Evolutionary conservation across 2,797 vertebrate species (phyloP), one percentile per base, ranked within the genome.

Genomic region (Arrhamphus sclerolepis): DNA sequence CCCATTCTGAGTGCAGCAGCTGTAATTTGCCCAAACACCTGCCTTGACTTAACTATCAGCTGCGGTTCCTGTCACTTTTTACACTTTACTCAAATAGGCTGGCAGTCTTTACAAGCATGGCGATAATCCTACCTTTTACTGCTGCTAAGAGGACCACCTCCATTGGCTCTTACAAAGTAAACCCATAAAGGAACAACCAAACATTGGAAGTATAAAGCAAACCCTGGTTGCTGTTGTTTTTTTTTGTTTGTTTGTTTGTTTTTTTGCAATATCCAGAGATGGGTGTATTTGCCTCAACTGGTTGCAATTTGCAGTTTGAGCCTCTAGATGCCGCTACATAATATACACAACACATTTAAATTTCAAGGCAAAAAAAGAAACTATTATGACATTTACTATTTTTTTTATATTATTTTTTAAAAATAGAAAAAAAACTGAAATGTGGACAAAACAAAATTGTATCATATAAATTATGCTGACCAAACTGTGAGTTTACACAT

Each of bases 41-140:
- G 91, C 84, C 82, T 79, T 82, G 84, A 84, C 83, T 84, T 82
- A 81, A 84, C 74, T 81, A 79, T 87, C 75, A 78, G 84, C 84
- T 81, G 83, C 75, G 81, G 74, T 71, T 82, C 78, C 82, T 87
- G 87, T 87, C 85, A 65, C 77, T 80, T 87, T 89, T 87, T 83
- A 85, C 78, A 86, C 84, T 84, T 90, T 65, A 67, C 76, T 68
- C 73, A 88, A 90, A 83, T 81, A 78, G 79, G 83, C 84, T 82
- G 70, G 68, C 71, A 71, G 81, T 71, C 86, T 92, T 92, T 91
- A 91, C 90, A 91, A 91, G 87, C 80, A 31, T 58, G 77, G 89
- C 13, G 88, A 91, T 92, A 92, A 92, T 92, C 90, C 89, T 50
- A 85, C 81, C 72, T 88, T 92, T 90, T 90, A 92, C 82, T 86